Evolutionary conservation across 2,888 invertebrate species (phyloP), one percentile per base, ranked within the genome.

Genomic region (Mamestra brassicae): DNA sequence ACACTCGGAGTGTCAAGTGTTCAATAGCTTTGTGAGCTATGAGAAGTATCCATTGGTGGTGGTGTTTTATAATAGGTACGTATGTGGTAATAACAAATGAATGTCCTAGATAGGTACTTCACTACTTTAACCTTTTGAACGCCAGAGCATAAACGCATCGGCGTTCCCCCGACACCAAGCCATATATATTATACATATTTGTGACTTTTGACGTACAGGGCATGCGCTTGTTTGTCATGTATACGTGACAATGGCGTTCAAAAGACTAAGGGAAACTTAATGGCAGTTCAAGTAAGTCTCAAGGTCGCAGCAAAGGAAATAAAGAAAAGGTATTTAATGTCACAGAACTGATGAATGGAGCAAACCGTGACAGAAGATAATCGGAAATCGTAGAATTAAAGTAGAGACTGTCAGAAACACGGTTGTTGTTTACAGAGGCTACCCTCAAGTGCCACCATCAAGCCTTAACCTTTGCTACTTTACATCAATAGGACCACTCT

Each of bases 11-110:
- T 26, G 69, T 26, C 0, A 45, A 57, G 63, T 26, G 26, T 52
- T 62, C 8, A 47, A 47, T 61, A 75, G 52, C 7, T 58, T 50
- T 71, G 42, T 60, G 34, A 78, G 55, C 68, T 68, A 74, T 80
- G 80, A 65, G 26, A 26, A 54, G 36, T 54, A 11, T 76, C 6
- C 42, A 61, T 52, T 80, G 68, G 71, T 65, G 68, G 47, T 65
- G 61, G 54, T 4, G 71, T 50, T 66, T 71, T 6, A 58, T 34
- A 50, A 76, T 69, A 80, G 64, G 80, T 80, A 47, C 42, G 67
- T 74, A 36, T 65, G 11, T 36, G 11, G 0, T 36, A 57, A 38
- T 34, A 57, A n/a, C 11, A 34, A 13, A 4, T 42, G 15, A 36
- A 38, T 57, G 47, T 60, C 17, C 10, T 17, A 60, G 17, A 38